Evolutionary conservation across 2,113 vertebrate species (phyloP), one percentile per base, ranked within the genome.

Genomic region (Lontra canadensis): DNA sequence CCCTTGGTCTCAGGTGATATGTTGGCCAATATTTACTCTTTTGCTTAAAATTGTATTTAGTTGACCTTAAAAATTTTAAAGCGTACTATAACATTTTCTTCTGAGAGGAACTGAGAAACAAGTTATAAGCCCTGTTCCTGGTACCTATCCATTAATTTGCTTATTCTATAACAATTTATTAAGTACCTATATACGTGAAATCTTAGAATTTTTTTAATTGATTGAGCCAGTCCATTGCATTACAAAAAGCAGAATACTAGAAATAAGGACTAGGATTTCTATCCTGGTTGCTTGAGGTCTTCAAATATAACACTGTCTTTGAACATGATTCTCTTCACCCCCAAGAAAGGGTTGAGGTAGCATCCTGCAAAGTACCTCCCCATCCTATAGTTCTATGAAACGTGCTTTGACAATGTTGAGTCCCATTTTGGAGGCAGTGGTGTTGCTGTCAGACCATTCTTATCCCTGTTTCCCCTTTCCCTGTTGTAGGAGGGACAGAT

Each of bases 11-110:
- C 71, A 42, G 34, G 59, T 94, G 81, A 93, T 69, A 65, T 76
- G 87, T 87, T 42, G 52, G 12, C 49, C 84, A 83, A n/a, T 67
- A 90, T 78, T 92, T 91, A 44, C 47, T 63, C 49, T 90, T 95
- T 96, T 96, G 44, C 52, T 94, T 92, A 90, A 92, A 97, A 87
- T 90, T 93, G 65, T 67, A 74, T 74, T 89, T 71, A 90, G 44
- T 91, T 92, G n/a, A 74, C 29, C 21, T 81, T 92, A 34, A 31
- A 87, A 85, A 74, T 55, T 74, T 39, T 78, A 44, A 78, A 67
- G 8, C 44, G 4, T 67, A 69, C 71, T 39, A 4, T 92, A 71
- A 39, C 39, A 73, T 65, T 91, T 93, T 91, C 69, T 80, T 87
- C 55, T 25, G 47, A 57, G 36, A 95, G 3, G 31, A 94, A 61